These are phyloP conservation scores for Cerastis leucographa DNA, from an alignment of 2,888 invertebrate genomes.

Conservation along the genomic window DNA sequence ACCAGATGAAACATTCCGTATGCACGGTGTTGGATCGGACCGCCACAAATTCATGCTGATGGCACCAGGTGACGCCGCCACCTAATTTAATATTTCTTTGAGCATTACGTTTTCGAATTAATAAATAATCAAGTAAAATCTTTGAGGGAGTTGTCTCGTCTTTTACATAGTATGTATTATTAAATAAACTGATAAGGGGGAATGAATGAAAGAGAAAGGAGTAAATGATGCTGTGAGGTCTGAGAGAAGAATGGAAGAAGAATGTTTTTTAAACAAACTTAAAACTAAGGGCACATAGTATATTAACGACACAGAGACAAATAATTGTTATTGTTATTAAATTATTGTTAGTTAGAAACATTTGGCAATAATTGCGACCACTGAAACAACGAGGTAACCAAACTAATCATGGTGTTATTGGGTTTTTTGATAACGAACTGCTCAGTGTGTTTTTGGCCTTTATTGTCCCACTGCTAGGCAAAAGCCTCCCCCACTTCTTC, in stretches of 20 bases:
- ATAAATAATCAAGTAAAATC: constrained; percentile 8
- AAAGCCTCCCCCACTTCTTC: too few species aligned
- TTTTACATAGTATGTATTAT: constrained; percentile 19
- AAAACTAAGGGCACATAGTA: neutral
- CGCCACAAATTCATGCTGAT: constrained; percentile 14
- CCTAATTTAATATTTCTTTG: constrained; percentile 32
- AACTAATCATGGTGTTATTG: neutral
- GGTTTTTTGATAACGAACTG: neutral
- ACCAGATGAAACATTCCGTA: constrained; percentile 1
- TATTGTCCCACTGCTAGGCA: too few species aligned
- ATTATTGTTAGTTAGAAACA: neutral
- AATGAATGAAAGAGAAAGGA: too few species aligned
- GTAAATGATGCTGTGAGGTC: too few species aligned
- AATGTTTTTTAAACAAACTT: too few species aligned
- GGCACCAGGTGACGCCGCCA: constrained; percentile 7
- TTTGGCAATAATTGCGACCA: neutral
- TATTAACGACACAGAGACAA: neutral
- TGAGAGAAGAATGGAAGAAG: too few species aligned
- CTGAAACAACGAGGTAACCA: neutral
- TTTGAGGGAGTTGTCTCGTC: neutral
- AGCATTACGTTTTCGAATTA: neutral
- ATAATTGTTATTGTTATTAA: too few species aligned
- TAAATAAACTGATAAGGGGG: neutral
- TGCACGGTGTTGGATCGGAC: constrained; percentile 1
- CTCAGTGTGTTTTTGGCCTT: too few species aligned